Conservation (phyloP, 1,140 invertebrate genomes). For the Andrena cerasifolii region DNA sequence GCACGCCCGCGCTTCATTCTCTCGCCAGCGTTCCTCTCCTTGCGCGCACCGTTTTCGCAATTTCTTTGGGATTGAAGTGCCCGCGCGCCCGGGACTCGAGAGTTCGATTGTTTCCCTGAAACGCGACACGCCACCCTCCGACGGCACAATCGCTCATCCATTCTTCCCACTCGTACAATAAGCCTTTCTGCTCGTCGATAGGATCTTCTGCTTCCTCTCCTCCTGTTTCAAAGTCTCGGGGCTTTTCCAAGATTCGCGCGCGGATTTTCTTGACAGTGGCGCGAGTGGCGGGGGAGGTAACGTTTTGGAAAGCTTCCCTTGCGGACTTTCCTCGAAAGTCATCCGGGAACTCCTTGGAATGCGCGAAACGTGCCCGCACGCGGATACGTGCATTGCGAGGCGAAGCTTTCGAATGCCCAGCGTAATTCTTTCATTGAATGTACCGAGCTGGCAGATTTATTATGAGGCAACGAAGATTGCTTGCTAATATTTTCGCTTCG, state of each 20-base stretch:
- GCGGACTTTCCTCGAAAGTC: constrained; percentile 30
- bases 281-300: background rate
- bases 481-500: background rate
- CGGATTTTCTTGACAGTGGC: background rate
- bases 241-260: background rate
- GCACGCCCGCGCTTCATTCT: background rate
- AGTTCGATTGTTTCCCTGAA: constrained; percentile 65
- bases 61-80: constrained; percentile 72
- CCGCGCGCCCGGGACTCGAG: constrained; percentile 33
- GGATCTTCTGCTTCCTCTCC: background rate
- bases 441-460: constrained; percentile 43
- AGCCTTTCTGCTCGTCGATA: constrained; percentile 8
- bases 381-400: constrained; percentile 46
- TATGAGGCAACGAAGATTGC: constrained; percentile 21
- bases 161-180: constrained; percentile 38
- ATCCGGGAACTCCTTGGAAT: constrained; percentile 48
- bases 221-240: background rate
- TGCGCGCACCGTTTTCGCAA: constrained; percentile 55
- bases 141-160: constrained; percentile 24
- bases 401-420: constrained; percentile 45
- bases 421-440: constrained; percentile 42
- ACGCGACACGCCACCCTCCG: constrained; percentile 26
- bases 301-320: constrained; percentile 27
- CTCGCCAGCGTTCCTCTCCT: constrained; percentile 6
- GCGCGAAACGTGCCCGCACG: constrained; percentile 35